Percentiles rank a stretch among this genome's conserved stretches.
phyloP scores from a whole-genome alignment of 2,888 invertebrate genomes.

The Mycogona germanica region DNA sequence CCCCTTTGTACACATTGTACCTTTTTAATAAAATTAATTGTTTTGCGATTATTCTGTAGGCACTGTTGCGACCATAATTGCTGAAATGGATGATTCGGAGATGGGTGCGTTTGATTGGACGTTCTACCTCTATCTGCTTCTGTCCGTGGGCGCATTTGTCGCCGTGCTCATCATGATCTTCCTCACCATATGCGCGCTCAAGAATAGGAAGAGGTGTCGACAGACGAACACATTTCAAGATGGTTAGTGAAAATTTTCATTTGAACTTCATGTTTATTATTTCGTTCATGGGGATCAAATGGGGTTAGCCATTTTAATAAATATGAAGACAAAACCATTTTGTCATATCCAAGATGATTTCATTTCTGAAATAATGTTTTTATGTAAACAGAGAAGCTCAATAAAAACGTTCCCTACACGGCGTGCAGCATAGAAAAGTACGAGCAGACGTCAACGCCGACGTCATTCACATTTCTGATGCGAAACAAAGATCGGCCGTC shows the following conservation, averaged over 20 bases:
- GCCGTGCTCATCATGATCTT: neutral
- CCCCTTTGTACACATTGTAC: too few species aligned
- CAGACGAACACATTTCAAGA: slow-evolving; percentile 14
- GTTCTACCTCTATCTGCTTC: slow-evolving; percentile 11
- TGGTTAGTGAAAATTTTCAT: slow-evolving; percentile 1
- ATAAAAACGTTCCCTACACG: slow-evolving; percentile 7
- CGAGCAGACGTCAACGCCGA: slow-evolving; percentile 15
- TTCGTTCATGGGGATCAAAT: too few species aligned
- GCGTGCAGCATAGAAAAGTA: slow-evolving; percentile 15
- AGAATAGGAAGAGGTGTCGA: neutral
- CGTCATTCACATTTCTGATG: slow-evolving; percentile 16
- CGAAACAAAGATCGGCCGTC: slow-evolving; percentile 16
- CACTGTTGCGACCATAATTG: slow-evolving; percentile 13
- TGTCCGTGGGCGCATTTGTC: slow-evolving; percentile 8
- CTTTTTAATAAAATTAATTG: too few species aligned
- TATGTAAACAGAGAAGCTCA: slow-evolving; percentile 10
- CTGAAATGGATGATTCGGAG: slow-evolving; percentile 1
- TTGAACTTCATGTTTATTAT: too few species aligned
- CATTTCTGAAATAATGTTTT: too few species aligned
- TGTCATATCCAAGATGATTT: too few species aligned
- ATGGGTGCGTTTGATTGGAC: slow-evolving; percentile 6
- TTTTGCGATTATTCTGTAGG: too few species aligned
- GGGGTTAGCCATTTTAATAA: too few species aligned
- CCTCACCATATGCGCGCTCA: slow-evolving; percentile 1
- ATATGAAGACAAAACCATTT: too few species aligned